Evolutionary conservation across 2,888 invertebrate species (phyloP).

Genomic region (Blera fallax): DNA sequence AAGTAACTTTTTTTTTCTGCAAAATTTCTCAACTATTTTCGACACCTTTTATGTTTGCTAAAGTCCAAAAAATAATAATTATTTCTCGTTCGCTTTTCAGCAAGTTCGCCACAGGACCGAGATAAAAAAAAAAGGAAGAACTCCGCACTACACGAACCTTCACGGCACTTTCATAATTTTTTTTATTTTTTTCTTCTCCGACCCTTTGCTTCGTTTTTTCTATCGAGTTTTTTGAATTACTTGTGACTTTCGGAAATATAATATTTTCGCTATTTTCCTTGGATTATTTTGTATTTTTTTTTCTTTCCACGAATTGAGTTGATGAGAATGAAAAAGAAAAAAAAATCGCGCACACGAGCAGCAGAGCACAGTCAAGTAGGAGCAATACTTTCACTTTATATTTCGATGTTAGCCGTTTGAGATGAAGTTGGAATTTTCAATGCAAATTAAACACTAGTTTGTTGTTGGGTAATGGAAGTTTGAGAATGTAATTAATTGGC

Average conservation of each 20-base stretch:
- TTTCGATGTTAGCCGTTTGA: constrained; percentile 61
- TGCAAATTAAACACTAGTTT: constrained; percentile 68
- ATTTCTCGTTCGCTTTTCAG: neutral
- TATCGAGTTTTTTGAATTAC: constrained; percentile 11
- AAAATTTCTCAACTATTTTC: constrained; percentile 65
- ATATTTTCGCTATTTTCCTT: constrained; percentile 16
- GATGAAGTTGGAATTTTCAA: constrained; percentile 59
- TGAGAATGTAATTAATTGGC: constrained; percentile 71
- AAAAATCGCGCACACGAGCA: constrained; percentile 68
- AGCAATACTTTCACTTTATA: constrained; percentile 72
- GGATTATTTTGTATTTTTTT: constrained; percentile 44
- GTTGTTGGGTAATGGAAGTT: constrained; percentile 71
- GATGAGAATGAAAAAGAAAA: constrained; percentile 32
- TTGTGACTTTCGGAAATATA: constrained; percentile 21
- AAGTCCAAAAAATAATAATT: constrained; percentile 22
- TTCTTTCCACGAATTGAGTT: constrained; percentile 63
- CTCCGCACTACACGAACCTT: constrained; percentile 57
- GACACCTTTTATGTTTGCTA: constrained; percentile 41
- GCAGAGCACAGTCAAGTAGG: constrained; percentile 56
- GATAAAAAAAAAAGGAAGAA: constrained; percentile 39
- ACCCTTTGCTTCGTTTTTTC: neutral
- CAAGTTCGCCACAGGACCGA: constrained; percentile 25
- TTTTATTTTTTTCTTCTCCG: constrained; percentile 22
- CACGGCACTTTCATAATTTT: constrained; percentile 70
- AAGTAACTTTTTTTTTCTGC: constrained; percentile 40